phyloP scores from a whole-genome alignment of 2,888 invertebrate species.

The Dicycla oo region DNA sequence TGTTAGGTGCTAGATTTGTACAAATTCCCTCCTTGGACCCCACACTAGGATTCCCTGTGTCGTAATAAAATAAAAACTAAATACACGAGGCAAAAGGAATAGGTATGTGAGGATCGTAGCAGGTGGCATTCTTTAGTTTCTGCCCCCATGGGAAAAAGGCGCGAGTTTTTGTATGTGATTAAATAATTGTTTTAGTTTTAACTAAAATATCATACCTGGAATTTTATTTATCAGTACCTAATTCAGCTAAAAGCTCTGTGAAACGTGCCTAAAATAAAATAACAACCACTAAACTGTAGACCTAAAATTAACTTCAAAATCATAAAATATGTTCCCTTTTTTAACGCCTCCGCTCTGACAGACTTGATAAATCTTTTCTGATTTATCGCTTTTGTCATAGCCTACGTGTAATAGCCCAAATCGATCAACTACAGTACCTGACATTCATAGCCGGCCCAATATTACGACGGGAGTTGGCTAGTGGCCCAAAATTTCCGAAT shows the following conservation, averaged over 20 bases:
- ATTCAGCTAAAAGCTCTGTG: background rate
- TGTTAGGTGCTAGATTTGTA: no score
- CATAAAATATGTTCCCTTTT: conserved; percentile 23
- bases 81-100: no score
- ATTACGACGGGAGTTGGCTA: conserved; percentile 24
- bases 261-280: conserved; percentile 12
- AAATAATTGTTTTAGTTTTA: background rate
- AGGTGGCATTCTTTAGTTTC: no score
- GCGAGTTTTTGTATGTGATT: background rate
- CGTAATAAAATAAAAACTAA: no score
- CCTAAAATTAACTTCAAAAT: conserved; percentile 5
- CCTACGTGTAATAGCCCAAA: conserved; percentile 45
- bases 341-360: background rate
- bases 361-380: no score
- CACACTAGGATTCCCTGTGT: no score
- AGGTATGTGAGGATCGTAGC: no score
- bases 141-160: no score
- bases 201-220: background rate
- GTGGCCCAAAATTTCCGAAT: conserved; percentile 27
- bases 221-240: background rate
- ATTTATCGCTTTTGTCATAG: conserved; percentile 39
- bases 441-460: conserved; percentile 51
- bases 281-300: background rate
- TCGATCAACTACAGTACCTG: conserved; percentile 52
- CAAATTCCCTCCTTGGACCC: no score